Conservation (phyloP, 1,140 invertebrate genomes). For the Oscheius sp. region DNA sequence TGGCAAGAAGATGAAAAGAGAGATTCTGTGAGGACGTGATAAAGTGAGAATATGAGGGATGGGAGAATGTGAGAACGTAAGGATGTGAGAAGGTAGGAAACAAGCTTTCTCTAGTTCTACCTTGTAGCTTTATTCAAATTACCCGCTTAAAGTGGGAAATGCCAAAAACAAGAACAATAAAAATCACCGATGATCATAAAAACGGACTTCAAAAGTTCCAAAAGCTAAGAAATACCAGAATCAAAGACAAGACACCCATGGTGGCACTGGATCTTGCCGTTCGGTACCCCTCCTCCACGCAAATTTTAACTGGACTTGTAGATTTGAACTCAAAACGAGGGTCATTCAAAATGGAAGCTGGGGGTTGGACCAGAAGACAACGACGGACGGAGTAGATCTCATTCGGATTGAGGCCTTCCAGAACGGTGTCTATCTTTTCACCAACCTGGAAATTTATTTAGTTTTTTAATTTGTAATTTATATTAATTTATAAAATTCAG, state of each 20-base stretch:
- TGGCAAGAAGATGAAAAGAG: no score
- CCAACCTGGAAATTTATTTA: background rate
- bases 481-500: no score
- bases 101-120: no score
- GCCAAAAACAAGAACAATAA: no score
- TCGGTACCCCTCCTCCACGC: slow-evolving; percentile 3
- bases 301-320: background rate
- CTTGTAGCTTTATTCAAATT: no score
- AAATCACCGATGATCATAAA: slow-evolving; percentile 1
- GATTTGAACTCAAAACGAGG: background rate
- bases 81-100: no score
- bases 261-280: background rate
- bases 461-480: background rate
- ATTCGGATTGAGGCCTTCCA: background rate
- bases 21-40: no score
- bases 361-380: background rate
- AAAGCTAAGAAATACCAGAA: no score
- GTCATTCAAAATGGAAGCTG: background rate
- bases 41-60: no score
- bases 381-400: background rate
- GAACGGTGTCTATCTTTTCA: background rate
- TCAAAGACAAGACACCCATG: background rate
- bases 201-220: no score
- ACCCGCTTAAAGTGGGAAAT: no score
- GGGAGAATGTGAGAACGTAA: no score